Conservation (phyloP, 2,113 vertebrate genomes). For the Aphyosemion australe region DNA sequence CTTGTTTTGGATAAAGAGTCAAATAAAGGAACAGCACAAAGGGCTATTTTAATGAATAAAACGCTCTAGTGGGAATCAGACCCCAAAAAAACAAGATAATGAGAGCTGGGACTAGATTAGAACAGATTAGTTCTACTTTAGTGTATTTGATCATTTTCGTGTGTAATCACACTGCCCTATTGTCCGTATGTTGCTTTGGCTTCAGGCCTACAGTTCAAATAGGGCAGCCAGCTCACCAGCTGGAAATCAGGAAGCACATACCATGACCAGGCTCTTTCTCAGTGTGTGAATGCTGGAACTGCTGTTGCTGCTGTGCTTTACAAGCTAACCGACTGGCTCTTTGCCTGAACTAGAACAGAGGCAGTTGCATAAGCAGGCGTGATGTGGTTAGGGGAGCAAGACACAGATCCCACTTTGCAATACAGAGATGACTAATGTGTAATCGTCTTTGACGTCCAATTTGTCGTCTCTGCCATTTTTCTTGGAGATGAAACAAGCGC, state of each 20-base stretch:
- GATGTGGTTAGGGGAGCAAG: constrained; percentile 51
- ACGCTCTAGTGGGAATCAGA: background rate
- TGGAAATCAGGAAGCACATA: constrained; percentile 35
- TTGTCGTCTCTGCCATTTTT: constrained; percentile 34
- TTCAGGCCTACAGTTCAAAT: constrained; percentile 30
- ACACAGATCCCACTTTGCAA: constrained; percentile 49
- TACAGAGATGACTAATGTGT: constrained; percentile 44
- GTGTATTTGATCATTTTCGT: background rate
- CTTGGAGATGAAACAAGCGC: constrained; percentile 18
- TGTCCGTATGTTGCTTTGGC: constrained; percentile 35
- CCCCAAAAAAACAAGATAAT: background rate
- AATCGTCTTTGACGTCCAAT: constrained; percentile 48
- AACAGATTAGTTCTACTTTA: background rate
- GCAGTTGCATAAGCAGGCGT: constrained; percentile 48
- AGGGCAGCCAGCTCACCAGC: constrained; percentile 45
- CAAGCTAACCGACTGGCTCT: constrained; percentile 46
- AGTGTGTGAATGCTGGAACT: constrained; percentile 28
- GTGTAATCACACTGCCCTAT: background rate
- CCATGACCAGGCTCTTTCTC: constrained; percentile 25
- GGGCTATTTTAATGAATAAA: too few species aligned
- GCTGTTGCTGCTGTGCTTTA: constrained; percentile 51
- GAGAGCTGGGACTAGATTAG: background rate
- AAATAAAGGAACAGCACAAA: background rate
- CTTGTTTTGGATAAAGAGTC: background rate
- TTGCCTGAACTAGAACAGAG: constrained; percentile 40